Conservation (phyloP, 2,113 vertebrate genomes). For the Notarius lentiginosus region DNA sequence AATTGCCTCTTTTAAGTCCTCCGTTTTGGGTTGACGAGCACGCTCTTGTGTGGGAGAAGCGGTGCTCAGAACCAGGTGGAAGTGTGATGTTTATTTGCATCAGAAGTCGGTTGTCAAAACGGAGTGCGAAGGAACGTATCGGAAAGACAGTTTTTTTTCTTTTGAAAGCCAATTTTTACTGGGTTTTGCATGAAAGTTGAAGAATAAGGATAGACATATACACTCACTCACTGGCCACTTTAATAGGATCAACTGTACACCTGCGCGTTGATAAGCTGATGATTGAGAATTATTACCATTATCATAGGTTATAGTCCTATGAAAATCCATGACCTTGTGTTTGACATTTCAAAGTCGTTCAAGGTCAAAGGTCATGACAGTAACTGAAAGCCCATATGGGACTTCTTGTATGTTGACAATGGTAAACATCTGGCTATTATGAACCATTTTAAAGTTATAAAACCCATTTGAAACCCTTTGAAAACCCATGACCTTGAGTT, state of each 20-base stretch:
- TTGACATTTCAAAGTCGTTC: too few species aligned
- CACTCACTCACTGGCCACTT: neutral
- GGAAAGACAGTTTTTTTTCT: neutral
- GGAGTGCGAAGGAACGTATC: neutral
- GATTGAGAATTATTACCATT: too few species aligned
- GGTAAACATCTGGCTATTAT: too few species aligned
- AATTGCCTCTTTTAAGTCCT: constrained; percentile 55
- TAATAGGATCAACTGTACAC: neutral
- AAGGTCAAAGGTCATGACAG: too few species aligned
- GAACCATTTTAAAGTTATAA: too few species aligned
- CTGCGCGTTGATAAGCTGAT: neutral
- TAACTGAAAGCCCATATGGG: too few species aligned
- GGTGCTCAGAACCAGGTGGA: constrained; percentile 6
- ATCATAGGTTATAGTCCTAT: too few species aligned
- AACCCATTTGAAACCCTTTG: too few species aligned
- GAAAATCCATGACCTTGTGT: too few species aligned
- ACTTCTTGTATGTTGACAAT: too few species aligned
- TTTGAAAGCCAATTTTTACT: neutral
- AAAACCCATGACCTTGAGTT: too few species aligned
- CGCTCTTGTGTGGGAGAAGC: constrained; percentile 8
- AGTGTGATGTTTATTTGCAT: neutral
- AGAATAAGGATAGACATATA: neutral
- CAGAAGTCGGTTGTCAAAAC: neutral
- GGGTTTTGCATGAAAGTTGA: neutral
- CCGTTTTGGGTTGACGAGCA: constrained; percentile 40